Conservation (phyloP, 2,888 invertebrate genomes). For the Papilio gigon region DNA sequence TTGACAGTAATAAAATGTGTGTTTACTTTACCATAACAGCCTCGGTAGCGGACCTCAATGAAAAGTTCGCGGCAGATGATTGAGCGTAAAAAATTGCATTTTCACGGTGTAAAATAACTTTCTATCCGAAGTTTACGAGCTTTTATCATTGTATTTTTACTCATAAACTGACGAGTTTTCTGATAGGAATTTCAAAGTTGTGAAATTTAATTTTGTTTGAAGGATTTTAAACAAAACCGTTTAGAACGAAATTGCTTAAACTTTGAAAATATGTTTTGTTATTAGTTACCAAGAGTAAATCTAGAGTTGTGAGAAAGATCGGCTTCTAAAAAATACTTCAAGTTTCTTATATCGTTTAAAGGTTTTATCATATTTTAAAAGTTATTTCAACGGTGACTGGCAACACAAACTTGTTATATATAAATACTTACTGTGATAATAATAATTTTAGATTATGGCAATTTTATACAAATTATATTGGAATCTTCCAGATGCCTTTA, state of each 20-base stretch:
- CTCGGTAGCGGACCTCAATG: constrained; percentile 52
- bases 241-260: constrained; percentile 1
- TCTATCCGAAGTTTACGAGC: constrained; percentile 72
- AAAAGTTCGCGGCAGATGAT: constrained; percentile 76
- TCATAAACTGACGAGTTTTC: constrained; percentile 25
- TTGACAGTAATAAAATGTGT: constrained; percentile 1
- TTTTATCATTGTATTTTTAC: constrained; percentile 26
- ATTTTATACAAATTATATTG: too few relatives aligned
- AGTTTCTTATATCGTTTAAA: neutral
- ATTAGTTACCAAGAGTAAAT: constrained; percentile 10
- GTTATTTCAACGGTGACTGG: too few relatives aligned
- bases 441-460: too few relatives aligned
- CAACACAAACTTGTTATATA: too few relatives aligned
- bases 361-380: too few relatives aligned
- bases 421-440: too few relatives aligned
- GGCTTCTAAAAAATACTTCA: neutral
- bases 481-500: too few relatives aligned
- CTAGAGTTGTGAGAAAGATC: neutral
- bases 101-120: constrained; percentile 75
- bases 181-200: constrained; percentile 26
- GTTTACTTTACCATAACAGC: neutral
- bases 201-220: constrained; percentile 20
- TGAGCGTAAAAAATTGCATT: constrained; percentile 77
- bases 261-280: constrained; percentile 23
- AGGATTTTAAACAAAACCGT: constrained; percentile 25